Conservation (phyloP, 2,113 vertebrate genomes). For the Myiozetetes cayanensis region DNA sequence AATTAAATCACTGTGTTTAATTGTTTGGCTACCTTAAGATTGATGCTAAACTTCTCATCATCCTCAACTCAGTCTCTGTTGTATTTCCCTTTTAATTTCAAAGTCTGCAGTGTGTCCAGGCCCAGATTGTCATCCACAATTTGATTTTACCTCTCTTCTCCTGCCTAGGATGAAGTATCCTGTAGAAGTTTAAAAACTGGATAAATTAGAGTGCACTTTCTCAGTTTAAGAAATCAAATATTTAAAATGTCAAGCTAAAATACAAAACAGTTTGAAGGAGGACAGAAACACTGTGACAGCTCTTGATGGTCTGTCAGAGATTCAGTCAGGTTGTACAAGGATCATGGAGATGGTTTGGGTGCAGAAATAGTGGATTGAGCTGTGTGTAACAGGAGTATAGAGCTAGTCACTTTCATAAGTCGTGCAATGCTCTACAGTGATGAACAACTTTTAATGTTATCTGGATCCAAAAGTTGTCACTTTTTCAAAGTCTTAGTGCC, state of each 20-base stretch:
- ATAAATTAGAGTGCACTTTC: background rate
- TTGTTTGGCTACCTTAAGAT: background rate
- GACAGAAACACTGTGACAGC: background rate
- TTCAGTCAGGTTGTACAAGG: background rate
- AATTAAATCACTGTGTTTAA: background rate
- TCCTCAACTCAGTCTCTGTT: background rate
- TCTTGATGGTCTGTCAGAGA: background rate
- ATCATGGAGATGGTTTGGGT: background rate
- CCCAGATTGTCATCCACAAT: background rate
- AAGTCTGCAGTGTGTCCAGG: background rate
- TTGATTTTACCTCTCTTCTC: background rate
- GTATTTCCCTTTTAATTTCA: background rate
- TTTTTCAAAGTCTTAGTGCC: background rate
- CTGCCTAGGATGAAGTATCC: background rate
- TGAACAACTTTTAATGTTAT: background rate
- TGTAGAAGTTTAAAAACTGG: background rate
- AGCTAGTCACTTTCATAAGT: background rate
- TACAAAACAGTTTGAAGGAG: background rate
- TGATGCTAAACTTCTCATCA: background rate
- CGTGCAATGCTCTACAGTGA: fast-evolving
- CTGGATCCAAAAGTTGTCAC: background rate
- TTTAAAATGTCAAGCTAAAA: background rate
- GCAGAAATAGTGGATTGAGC: background rate
- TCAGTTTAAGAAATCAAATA: background rate
- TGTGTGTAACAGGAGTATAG: background rate